Evolutionary conservation across 2,888 invertebrate genomes (phyloP), one percentile per base, ranked within the genome.

Genomic region (Pocota personata): DNA sequence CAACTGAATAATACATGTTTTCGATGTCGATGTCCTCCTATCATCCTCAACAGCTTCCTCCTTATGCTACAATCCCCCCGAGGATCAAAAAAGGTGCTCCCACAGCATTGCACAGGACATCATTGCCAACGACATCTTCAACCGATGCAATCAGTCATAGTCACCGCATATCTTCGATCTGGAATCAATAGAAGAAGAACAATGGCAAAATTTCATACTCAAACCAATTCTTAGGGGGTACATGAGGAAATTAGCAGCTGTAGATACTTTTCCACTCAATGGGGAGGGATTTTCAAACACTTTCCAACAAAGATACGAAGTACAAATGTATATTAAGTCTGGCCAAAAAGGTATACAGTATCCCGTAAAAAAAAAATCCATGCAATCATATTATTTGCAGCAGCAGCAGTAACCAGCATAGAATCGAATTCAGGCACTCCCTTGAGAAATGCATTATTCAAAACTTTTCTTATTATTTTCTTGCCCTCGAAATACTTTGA

Each of bases 381-480:
- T 77, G 52, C 64, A 79, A 84, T 79, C 73, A n/a, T 75, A 73
- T 78, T 69, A 57, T 52, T 43, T 32, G 40, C 62, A 40, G n/a
- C 43, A 32, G 60, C 30, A 46, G 67, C 37, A 10, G 50, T 67
- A 27, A 43, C 57, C 50, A 69, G 52, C 66, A 50, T 69, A 14
- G 84, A 79, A 82, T 72, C 67, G 82, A 82, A 76, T 82, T 72
- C 76, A 72, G 86, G 62, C 76, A 72, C 76, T 82, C 86, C 86
- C 86, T 48, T 32, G 86, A 40, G 86, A 76, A 82, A 86, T 86
- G 82, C 86, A 86, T 86, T 86, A 86, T 86, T 86, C 86, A 86
- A 86, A 86, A 86, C 72, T 82, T 86, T 86, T 86, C 86, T 82
- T 86, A 86, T 86, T 86, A 86, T 76, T 82, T 82, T 82, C 72